Percentiles rank a stretch among this genome's conserved stretches.
Evolutionary conservation across 2,888 invertebrate species (phyloP).

Genomic region (Andrena hattorfiana): DNA sequence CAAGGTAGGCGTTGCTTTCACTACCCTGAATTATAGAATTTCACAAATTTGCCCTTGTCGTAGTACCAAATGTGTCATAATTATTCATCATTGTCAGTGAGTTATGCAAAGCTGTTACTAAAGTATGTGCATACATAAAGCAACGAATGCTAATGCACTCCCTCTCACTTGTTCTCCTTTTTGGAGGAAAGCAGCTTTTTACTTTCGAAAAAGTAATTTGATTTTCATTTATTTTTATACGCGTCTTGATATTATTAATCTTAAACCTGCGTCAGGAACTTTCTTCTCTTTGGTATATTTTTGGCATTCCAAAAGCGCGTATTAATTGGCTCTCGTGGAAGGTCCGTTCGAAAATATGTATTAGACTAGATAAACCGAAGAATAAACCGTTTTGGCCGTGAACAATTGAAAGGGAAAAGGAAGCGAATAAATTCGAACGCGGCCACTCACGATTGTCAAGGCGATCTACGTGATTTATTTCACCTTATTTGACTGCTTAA

Average conservation of each 20-base stretch:
- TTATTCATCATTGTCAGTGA: too few relatives aligned
- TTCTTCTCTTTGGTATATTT: neutral
- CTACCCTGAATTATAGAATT: too few relatives aligned
- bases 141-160: too few relatives aligned
- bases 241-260: neutral
- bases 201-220: neutral
- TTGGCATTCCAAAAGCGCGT: neutral
- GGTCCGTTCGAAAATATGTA: neutral
- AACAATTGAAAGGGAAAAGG: neutral
- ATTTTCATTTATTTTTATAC: neutral
- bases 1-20: too few relatives aligned
- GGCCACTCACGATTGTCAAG: constrained; percentile 49
- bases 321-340: neutral
- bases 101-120: too few relatives aligned
- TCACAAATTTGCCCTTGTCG: too few relatives aligned
- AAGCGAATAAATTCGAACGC: constrained; percentile 58
- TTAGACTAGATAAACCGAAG: too few relatives aligned
- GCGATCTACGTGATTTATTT: constrained; percentile 61
- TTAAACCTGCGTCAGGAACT: neutral
- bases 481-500: constrained; percentile 52
- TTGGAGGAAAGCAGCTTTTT: neutral
- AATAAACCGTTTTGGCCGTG: neutral
- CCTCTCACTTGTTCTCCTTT: neutral
- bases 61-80: too few relatives aligned
- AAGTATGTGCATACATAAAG: too few relatives aligned